Evolutionary conservation across 2,113 vertebrate genomes (phyloP), one percentile per base, ranked within the genome.

Genomic region (Dermatemys mawii): DNA sequence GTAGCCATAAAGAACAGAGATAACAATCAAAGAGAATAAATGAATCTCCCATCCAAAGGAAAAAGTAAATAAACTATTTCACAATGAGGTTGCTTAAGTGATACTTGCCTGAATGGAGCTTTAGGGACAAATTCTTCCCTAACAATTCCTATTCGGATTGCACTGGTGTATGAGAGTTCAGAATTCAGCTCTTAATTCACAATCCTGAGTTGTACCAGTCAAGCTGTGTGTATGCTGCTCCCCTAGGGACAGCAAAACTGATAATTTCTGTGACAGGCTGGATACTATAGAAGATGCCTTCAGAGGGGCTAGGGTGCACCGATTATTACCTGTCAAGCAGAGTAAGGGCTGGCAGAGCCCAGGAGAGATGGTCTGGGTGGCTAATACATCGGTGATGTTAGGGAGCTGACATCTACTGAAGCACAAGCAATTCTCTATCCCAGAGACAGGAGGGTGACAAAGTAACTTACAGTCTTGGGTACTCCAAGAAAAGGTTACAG

Each of bases 91-190:
- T 73, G 41, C 29, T 85, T 73, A 75, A 73, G 48, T 49, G 63
- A 38, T 5, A 70, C 17, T n/a, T 70, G n/a, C n/a, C n/a, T 35
- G 35, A 70, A n/a, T 38, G n/a, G n/a, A 91, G 48, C 82, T 94
- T 90, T 70, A 95, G 41, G 70, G 93, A 94, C 90, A 93, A 76
- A 57, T 6, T 5, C 32, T 67, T 44, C 84, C 48, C 76, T 88
- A 88, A 79, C 60, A 87, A 89, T 54, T 57, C 70, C 90, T 16
- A 0, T 0, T 83, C 92, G 91, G 4, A 57, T 70, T 75, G 57
- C 0, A 53, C 41, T 32, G 29, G 75, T 4, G 12, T 1, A 0
- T 21, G 54, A 70, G 60, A 44, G 10, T 44, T 24, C 70, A 75
- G 41, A 75, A 75, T 44, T n/a, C 60, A 67, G 4, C 8, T 38